A percentile compares a stretch with the other conserved stretches of the same genome.
Evolutionary conservation across 1,140 invertebrate species (phyloP).

Genomic region (Babylonia areolata): DNA sequence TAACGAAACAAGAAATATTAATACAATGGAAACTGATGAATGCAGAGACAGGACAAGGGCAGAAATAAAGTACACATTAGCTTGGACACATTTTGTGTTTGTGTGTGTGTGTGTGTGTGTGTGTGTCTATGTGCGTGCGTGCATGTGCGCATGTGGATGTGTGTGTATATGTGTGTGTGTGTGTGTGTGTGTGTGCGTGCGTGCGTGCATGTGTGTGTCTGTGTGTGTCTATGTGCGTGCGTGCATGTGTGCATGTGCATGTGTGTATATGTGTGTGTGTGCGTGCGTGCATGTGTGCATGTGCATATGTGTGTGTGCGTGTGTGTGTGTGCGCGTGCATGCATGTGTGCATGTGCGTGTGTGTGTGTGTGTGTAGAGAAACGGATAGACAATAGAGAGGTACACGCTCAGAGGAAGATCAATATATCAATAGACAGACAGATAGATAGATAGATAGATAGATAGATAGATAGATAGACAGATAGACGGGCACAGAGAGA

Average conservation of each 20-base stretch:
- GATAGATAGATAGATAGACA: no score
- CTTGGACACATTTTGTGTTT: no score
- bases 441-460: no score
- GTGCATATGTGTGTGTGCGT: neutral
- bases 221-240: neutral
- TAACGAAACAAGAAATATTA: no score
- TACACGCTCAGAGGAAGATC: no score
- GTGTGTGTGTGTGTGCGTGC: neutral
- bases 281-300: neutral
- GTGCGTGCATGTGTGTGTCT: conserved; percentile 5
- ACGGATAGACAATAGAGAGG: neutral
- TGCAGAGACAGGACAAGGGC: no score
- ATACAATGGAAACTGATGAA: no score
- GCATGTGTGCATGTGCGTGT: conserved; percentile 1
- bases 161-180: neutral
- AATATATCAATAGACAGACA: no score
- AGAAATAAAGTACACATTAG: no score
- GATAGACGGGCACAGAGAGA: no score
- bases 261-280: neutral
- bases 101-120: no score
- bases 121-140: neutral
- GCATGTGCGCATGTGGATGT: neutral
- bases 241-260: neutral
- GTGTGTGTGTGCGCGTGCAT: neutral
- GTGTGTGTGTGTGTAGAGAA: neutral